Base-by-base conservation (phyloP, 2,113 vertebrate species). In the Anhinga rufa region DNA sequence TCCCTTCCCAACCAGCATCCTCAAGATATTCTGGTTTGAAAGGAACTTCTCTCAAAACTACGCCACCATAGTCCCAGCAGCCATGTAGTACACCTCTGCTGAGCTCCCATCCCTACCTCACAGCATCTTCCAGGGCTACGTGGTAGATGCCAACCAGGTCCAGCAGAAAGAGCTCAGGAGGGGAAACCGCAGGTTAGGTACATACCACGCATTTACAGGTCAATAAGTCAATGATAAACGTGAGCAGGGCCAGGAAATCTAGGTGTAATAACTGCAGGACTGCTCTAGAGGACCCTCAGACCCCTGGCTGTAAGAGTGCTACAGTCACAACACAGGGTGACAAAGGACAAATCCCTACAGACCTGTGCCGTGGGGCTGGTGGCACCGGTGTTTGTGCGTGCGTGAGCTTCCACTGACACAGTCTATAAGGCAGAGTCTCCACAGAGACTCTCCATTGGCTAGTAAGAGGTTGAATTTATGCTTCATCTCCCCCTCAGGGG, bases 341-440 rank as follows among this genome's bases (percentile, higher is more conserved):
- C 48, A 65, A 76, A 79, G 52, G 57, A 94, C 51, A 60, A 82
- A 78, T 10, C 48, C 83, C n/a, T 13, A 20, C 5, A 7, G 21
- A 13, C 17, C 80, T 1, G 2, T 5, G 14, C 3, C 2, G 0
- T 1, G 4, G 32, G 42, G 52, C 66, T 48, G 52, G 61, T 44
- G 75, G 52, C 70, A 82, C 28, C 10, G 1, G 1, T 1, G 1
- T 4, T 57, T 21, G 15, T 3, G 10, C 6, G 0, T 0, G 4
- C 17, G 22, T 9, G 24, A 87, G 52, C 31, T 85, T 76, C 52
- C 49, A 71, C 14, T 4, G 52, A 20, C 60, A 34, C 16, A 15
- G 29, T 22, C 14, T 46, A 14, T 29, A 75, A 49, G 0, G 2
- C 14, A 19, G 40, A 51, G 40, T 42, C 77, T 32, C 54, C 4